Evolutionary conservation across 2,888 invertebrate genomes (phyloP).

Genomic region (Anaspis maculata): DNA sequence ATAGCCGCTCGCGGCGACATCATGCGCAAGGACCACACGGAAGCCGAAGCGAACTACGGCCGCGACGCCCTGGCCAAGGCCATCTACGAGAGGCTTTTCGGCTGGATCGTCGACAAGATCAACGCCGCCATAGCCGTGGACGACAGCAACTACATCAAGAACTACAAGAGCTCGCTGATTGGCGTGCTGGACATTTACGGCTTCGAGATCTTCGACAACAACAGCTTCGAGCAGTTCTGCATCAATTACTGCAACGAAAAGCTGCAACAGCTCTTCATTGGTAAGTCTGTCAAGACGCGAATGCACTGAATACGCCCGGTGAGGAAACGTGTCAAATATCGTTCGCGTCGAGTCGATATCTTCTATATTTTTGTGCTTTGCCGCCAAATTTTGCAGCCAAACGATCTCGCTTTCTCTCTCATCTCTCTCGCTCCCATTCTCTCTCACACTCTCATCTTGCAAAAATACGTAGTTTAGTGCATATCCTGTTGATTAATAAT

Average conservation of each 20-base stretch:
- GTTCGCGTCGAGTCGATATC: too few species aligned
- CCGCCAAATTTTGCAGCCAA: too few species aligned
- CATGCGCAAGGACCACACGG: constrained; percentile 82
- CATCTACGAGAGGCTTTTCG: constrained; percentile 88
- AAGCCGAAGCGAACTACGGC: constrained; percentile 78
- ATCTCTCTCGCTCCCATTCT: too few species aligned
- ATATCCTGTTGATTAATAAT: too few species aligned
- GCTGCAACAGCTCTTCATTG: constrained; percentile 93
- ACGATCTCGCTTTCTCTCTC: too few species aligned
- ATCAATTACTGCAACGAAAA: constrained; percentile 99
- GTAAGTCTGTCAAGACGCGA: constrained; percentile 47
- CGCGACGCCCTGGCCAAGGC: constrained; percentile 92
- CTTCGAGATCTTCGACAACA: constrained; percentile 95
- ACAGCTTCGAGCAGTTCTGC: constrained; percentile 98
- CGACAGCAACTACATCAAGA: constrained; percentile 41
- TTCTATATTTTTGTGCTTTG: too few species aligned
- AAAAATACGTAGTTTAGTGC: too few species aligned
- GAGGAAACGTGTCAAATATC: too few species aligned
- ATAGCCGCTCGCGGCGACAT: constrained; percentile 91
- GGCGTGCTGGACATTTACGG: constrained; percentile 98
- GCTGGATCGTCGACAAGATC: constrained; percentile 87
- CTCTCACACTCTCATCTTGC: too few species aligned
- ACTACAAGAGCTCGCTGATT: constrained; percentile 71
- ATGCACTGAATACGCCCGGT: too few species aligned
- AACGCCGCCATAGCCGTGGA: constrained; percentile 85